phyloP scores from a whole-genome alignment of 2,888 invertebrate genomes.

The Cynaeus angustus region DNA sequence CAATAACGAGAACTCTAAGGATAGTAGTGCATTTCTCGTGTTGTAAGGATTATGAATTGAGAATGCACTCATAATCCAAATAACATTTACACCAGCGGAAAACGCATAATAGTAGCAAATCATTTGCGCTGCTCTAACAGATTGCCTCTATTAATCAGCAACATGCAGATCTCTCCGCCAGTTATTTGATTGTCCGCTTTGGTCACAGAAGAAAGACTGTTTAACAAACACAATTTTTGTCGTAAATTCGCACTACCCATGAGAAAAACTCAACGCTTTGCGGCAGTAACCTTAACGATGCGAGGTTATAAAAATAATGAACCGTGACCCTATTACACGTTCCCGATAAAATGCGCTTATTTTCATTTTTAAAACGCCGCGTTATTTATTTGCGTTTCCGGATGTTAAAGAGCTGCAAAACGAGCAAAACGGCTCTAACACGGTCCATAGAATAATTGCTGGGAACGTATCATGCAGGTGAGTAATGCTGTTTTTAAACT shows the following conservation, averaged over 20 bases:
- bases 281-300: background rate
- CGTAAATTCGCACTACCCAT: too few species aligned
- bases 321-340: conserved; percentile 6
- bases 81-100: conserved; percentile 27
- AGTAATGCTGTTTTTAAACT: conserved; percentile 46
- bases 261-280: too few species aligned
- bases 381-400: conserved; percentile 43
- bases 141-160: conserved; percentile 25
- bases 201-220: background rate
- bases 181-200: conserved; percentile 20
- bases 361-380: conserved; percentile 18
- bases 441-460: conserved; percentile 39
- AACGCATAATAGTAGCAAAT: conserved; percentile 25
- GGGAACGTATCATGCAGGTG: conserved; percentile 47
- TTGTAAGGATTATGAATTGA: conserved; percentile 27
- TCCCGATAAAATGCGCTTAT: conserved; percentile 4
- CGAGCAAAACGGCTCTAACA: conserved; percentile 41
- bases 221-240: background rate
- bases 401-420: conserved; percentile 30
- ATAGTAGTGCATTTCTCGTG: conserved; percentile 31
- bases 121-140: conserved; percentile 20
- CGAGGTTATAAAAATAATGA: conserved; percentile 11
- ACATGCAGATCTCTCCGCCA: conserved; percentile 24
- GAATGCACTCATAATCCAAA: conserved; percentile 25
- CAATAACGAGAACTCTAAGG: conserved; percentile 8